Percentiles rank a stretch among this genome's conserved stretches.
These are phyloP conservation scores for Drosophila nannoptera DNA, from an alignment of 1,140 invertebrate genomes.

Conservation along the genomic window DNA sequence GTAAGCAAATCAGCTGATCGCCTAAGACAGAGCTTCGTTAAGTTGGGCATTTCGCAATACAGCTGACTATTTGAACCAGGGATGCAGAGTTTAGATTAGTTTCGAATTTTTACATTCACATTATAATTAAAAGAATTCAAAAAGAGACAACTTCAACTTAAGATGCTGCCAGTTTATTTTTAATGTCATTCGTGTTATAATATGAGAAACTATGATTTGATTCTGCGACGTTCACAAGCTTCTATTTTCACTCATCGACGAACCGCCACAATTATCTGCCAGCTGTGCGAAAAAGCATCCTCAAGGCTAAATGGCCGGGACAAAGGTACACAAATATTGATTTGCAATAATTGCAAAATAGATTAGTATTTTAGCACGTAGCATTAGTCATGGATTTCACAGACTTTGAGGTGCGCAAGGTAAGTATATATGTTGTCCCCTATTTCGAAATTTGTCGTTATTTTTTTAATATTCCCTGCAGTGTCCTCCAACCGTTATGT, in stretches of 20 bases:
- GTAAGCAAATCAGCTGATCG: background rate
- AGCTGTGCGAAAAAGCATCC: slow-evolving; percentile 25
- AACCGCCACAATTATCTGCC: slow-evolving; percentile 5
- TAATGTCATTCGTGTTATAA: too few species aligned
- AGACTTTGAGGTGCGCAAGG: slow-evolving; percentile 74
- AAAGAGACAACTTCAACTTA: background rate
- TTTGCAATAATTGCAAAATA: slow-evolving; percentile 55
- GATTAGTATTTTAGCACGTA: slow-evolving; percentile 35
- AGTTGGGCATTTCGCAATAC: background rate
- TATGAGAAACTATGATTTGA: too few species aligned
- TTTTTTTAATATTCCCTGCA: slow-evolving; percentile 63
- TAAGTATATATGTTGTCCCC: slow-evolving; percentile 10
- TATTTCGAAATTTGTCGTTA: too few species aligned
- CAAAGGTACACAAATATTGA: slow-evolving; percentile 61
- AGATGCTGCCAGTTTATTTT: too few species aligned
- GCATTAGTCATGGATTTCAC: slow-evolving; percentile 71
- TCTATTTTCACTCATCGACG: background rate
- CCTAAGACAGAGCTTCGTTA: slow-evolving; percentile 1
- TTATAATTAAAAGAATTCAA: background rate
- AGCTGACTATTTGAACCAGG: background rate
- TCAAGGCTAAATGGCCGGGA: slow-evolving; percentile 33
- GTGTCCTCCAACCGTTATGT: slow-evolving; percentile 87
- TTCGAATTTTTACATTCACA: background rate
- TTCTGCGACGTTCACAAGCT: background rate
- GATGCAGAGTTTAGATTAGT: background rate